These are phyloP conservation scores for Hypena proboscidalis DNA, from an alignment of 2,888 invertebrate species.

Conservation along the genomic window DNA sequence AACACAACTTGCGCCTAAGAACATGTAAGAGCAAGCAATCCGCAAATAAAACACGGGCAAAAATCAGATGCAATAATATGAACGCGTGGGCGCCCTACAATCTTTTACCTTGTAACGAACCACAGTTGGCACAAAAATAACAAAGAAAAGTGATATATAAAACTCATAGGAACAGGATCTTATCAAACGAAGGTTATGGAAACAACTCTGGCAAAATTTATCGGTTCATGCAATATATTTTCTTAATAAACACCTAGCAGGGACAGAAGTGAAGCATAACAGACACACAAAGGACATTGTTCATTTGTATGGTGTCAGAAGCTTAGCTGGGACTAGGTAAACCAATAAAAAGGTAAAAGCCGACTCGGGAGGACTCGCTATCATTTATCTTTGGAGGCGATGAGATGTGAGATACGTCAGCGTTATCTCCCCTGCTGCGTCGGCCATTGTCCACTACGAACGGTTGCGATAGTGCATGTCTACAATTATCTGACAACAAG, in stretches of 20 bases:
- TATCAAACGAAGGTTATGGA: slow-evolving; percentile 58
- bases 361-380: slow-evolving; percentile 35
- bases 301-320: slow-evolving; percentile 70
- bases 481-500: slow-evolving; percentile 54
- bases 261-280: slow-evolving; percentile 52
- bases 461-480: slow-evolving; percentile 46
- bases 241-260: slow-evolving; percentile 41
- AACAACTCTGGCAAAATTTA: slow-evolving; percentile 43
- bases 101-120: slow-evolving; percentile 54
- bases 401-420: slow-evolving; percentile 51
- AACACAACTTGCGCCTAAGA: slow-evolving; percentile 45
- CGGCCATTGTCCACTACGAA: slow-evolving; percentile 47
- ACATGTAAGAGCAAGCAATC: slow-evolving; percentile 55
- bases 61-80: slow-evolving; percentile 52
- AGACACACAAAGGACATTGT: slow-evolving; percentile 73
- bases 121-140: slow-evolving; percentile 50
- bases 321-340: slow-evolving; percentile 42
- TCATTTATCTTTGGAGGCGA: slow-evolving; percentile 49
- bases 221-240: slow-evolving; percentile 39
- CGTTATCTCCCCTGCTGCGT: slow-evolving; percentile 45
- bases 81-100: slow-evolving; percentile 61
- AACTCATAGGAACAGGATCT: slow-evolving; percentile 50
- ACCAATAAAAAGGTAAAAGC: slow-evolving; percentile 45
- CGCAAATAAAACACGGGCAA: slow-evolving; percentile 49
- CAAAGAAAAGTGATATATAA: slow-evolving; percentile 55